Evolutionary conservation across 2,797 vertebrate genomes (phyloP).

Genomic region (Phoeniculus purpureus): DNA sequence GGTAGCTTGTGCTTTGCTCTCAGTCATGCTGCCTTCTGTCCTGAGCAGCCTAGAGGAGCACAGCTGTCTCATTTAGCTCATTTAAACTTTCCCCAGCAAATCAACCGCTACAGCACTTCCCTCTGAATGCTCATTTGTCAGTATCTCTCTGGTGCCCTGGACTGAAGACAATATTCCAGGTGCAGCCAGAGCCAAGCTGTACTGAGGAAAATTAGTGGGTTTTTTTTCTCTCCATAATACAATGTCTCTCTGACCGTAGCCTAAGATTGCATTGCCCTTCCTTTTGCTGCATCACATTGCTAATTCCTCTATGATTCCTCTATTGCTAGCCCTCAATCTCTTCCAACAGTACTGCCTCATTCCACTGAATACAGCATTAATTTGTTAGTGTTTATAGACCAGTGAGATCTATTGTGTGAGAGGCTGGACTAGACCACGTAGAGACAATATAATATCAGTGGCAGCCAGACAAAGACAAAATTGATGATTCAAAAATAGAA

Average conservation of each 20-base stretch:
- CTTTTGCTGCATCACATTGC: background rate
- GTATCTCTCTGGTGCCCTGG: background rate
- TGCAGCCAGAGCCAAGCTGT: background rate
- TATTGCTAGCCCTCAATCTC: background rate
- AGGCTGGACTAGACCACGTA: background rate
- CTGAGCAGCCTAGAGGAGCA: background rate
- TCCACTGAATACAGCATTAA: constrained; percentile 4
- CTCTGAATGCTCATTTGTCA: background rate
- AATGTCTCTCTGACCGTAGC: background rate
- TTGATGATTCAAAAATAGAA: background rate
- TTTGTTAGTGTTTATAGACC: constrained; percentile 39
- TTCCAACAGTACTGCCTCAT: background rate
- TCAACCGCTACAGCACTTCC: background rate
- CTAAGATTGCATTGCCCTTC: constrained; percentile 3
- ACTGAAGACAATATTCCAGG: constrained; percentile 19
- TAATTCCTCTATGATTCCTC: constrained; percentile 24
- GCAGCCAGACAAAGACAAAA: constrained; percentile 18
- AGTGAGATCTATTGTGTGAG: background rate
- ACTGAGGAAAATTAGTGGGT: constrained; percentile 7
- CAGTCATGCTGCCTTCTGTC: background rate
- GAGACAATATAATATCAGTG: background rate
- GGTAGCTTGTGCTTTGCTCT: fast-evolving
- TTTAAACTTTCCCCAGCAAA: constrained; percentile 16
- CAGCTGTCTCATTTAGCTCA: background rate
- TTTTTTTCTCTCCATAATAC: background rate